Base-by-base conservation (phyloP, 2,113 vertebrate genomes). In the Talpa occidentalis region DNA sequence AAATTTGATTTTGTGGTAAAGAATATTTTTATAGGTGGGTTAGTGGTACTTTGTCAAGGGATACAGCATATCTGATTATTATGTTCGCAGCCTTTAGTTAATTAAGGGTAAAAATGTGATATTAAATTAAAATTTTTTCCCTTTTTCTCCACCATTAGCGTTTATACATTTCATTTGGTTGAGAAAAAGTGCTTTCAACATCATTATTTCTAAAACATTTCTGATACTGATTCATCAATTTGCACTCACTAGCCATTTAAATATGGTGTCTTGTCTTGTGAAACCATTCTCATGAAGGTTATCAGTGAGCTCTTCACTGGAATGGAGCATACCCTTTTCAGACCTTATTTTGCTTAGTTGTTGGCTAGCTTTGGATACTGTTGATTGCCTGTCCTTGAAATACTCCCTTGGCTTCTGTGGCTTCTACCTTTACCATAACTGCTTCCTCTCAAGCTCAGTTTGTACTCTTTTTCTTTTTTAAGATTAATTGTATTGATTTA, bases 81-180 rank as follows among this genome's bases (percentile, higher is more conserved):
- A 24, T 76, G 92, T 86, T 52, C 6, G 49, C 49, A 52, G 21
- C 17, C n/a, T 19, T 86, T 88, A 59, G 62, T 62, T 96, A 67
- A 81, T 92, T 73, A 80, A 3, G n/a, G 35, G 21, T 80, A 26
- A 84, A 92, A 82, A 67, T 42, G 24, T 89, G 24, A 44, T 77
- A 44, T 4, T 78, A 84, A 89, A 85, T 54, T 54, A 54, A 3
- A 54, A 21, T 2, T 21, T 17, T 17, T 17, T 17, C 6, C 19
- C 52, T 54, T 52, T 64, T 37, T 42, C 9, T 54, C 22, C 15
- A 17, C 52, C 32, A 42, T 35, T 69, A 73, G 16, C 32, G 67
- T 79, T 86, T 81, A 93, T 73, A 15, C 22, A 83, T 95, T 56
- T 94, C 12, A 74, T 60, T 67, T 93, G 54, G 40, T 62, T 88